A percentile compares a stretch with the other conserved stretches of the same genome.
These are phyloP conservation scores for Scolopax mira DNA, from an alignment of 2,113 vertebrate genomes.

Conservation along the genomic window DNA sequence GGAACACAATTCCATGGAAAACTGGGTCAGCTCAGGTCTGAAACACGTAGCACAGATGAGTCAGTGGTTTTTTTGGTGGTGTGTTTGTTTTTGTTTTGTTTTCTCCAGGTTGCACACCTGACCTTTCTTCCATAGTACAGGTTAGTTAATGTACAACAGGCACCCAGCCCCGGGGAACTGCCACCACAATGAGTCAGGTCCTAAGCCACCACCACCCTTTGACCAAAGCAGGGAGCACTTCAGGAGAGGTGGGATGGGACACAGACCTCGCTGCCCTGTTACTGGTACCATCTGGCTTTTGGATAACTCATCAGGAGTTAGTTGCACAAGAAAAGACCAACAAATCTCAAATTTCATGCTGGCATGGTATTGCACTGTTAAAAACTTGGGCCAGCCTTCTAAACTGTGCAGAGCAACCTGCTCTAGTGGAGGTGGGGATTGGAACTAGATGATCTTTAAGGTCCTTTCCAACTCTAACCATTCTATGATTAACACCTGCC, in stretches of 20 bases:
- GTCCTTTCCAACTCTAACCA: too few species aligned
- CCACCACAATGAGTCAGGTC: fast-evolving
- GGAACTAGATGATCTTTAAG: too few species aligned
- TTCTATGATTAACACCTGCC: neutral
- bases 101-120: neutral
- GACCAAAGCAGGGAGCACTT: neutral
- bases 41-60: neutral
- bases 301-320: neutral
- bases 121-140: conserved; percentile 16
- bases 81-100: neutral
- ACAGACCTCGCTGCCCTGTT: neutral
- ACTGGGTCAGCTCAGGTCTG: conserved; percentile 21
- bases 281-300: neutral
- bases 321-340: neutral
- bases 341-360: neutral
- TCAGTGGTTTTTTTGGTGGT: neutral
- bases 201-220: neutral
- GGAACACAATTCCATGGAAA: neutral
- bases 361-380: neutral
- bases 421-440: too few species aligned
- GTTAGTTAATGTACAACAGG: conserved; percentile 47
- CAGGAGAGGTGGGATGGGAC: neutral
- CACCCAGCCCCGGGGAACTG: neutral
- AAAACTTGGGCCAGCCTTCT: neutral
- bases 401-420: neutral